phyloP scores from a whole-genome alignment of 2,797 vertebrate genomes.

The Molossus alvarezi region DNA sequence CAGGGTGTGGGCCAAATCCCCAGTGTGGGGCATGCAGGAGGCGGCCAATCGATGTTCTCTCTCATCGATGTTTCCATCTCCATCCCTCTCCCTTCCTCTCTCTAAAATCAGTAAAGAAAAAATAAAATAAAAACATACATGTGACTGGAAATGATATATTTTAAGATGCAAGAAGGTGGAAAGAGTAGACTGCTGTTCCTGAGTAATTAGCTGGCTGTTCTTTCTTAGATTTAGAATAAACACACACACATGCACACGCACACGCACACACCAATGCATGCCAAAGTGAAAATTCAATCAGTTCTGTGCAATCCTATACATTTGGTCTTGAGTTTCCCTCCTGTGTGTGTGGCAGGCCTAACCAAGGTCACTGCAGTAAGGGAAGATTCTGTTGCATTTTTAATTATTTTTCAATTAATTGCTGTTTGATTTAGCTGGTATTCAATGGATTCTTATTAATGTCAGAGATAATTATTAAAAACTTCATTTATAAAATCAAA shows the following conservation, averaged over 20 bases:
- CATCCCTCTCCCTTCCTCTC: too few species aligned
- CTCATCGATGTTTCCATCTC: too few species aligned
- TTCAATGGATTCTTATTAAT: constrained; percentile 22
- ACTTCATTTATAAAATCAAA: constrained; percentile 66
- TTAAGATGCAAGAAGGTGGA: neutral
- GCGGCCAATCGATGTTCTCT: too few species aligned
- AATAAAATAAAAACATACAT: neutral
- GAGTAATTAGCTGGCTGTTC: neutral
- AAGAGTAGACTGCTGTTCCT: neutral
- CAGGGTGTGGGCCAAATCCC: too few species aligned
- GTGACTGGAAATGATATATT: neutral
- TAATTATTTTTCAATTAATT: constrained; percentile 58
- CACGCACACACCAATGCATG: neutral
- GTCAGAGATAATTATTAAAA: neutral
- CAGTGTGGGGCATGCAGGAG: too few species aligned
- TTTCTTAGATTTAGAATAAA: neutral
- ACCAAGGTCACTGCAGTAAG: neutral
- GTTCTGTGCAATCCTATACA: neutral
- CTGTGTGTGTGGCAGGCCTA: neutral
- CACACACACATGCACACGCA: too few species aligned
- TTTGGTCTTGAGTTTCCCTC: neutral
- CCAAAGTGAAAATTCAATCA: neutral
- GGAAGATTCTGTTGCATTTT: neutral
- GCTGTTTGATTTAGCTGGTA: constrained; percentile 25
- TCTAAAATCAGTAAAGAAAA: too few species aligned